Conservation (phyloP, 53 echinoderm and acorn worm genomes). For the Arbacia lixula region DNA sequence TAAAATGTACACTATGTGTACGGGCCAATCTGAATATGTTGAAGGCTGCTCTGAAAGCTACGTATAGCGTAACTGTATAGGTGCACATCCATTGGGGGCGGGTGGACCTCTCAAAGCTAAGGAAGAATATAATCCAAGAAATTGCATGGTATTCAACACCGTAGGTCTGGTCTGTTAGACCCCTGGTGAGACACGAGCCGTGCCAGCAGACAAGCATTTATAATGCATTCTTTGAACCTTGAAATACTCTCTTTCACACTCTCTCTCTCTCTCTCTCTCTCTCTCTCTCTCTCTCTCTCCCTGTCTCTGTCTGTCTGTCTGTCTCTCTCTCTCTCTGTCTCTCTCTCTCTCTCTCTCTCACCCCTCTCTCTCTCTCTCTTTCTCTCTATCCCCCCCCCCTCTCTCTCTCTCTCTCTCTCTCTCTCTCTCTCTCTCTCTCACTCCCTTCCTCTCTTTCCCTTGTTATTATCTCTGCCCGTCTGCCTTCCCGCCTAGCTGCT, state of each 20-base stretch:
- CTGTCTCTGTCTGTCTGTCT: not conserved
- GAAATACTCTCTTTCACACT: not conserved
- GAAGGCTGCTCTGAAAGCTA: no score
- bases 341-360: not conserved
- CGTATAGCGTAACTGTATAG: no score
- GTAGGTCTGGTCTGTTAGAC: no score
- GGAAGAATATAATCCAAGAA: no score
- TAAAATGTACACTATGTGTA: no score
- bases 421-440: not conserved
- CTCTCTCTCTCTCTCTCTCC: not conserved
- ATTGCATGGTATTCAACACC: no score
- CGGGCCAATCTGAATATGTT: no score
- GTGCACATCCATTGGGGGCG: no score
- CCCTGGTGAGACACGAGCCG: no score
- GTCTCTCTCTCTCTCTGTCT: not conserved
- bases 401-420: not conserved
- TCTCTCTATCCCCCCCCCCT: not conserved
- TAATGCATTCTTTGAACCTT: no score
- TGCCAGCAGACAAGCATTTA: no score
- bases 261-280: not conserved
- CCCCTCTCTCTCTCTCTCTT: not conserved
- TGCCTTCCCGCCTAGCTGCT: not conserved
- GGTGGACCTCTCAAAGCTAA: no score
- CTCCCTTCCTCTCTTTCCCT: not conserved
- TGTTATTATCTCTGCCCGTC: not conserved